A percentile compares a stretch with the other conserved stretches of the same genome.
Evolutionary conservation across 2,113 vertebrate species (phyloP).

Genomic region (Periophthalmus modestus): DNA sequence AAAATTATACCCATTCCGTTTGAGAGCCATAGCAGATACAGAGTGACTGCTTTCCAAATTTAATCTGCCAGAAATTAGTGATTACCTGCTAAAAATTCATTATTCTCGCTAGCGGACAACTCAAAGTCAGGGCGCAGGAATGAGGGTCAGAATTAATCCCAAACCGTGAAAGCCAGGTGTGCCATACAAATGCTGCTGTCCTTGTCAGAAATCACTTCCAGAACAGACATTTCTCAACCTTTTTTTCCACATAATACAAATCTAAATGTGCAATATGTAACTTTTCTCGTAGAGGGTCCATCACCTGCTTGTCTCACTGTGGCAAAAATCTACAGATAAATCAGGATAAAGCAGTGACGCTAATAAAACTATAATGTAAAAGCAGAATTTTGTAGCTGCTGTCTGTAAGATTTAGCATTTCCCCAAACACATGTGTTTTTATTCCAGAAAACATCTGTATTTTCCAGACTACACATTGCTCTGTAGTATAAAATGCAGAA

Average conservation of each 20-base stretch:
- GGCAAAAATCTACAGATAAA: too few species aligned
- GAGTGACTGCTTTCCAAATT: slow-evolving; percentile 28
- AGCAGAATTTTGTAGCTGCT: too few species aligned
- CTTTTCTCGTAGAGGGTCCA: too few species aligned
- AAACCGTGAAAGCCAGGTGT: slow-evolving; percentile 31
- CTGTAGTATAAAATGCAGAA: too few species aligned
- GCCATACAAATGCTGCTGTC: slow-evolving; percentile 35
- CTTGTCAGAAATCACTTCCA: slow-evolving; percentile 23
- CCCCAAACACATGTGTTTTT: too few species aligned
- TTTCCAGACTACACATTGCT: too few species aligned
- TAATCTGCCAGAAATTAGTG: slow-evolving; percentile 46
- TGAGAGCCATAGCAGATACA: slow-evolving; percentile 22
- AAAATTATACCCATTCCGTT: slow-evolving; percentile 50
- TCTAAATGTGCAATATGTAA: too few species aligned
- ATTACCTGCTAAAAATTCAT: slow-evolving; percentile 42
- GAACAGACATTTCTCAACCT: background rate
- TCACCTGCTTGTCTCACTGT: too few species aligned
- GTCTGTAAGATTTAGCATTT: too few species aligned
- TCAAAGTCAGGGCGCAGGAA: slow-evolving; percentile 36
- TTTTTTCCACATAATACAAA: background rate
- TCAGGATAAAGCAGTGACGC: too few species aligned
- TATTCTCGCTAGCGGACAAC: slow-evolving; percentile 34
- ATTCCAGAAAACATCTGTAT: too few species aligned
- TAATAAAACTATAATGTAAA: too few species aligned
- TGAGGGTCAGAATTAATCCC: slow-evolving; percentile 34